phyloP scores from a whole-genome alignment of 2,113 vertebrate species.

The Phalacrocorax aristotelis region DNA sequence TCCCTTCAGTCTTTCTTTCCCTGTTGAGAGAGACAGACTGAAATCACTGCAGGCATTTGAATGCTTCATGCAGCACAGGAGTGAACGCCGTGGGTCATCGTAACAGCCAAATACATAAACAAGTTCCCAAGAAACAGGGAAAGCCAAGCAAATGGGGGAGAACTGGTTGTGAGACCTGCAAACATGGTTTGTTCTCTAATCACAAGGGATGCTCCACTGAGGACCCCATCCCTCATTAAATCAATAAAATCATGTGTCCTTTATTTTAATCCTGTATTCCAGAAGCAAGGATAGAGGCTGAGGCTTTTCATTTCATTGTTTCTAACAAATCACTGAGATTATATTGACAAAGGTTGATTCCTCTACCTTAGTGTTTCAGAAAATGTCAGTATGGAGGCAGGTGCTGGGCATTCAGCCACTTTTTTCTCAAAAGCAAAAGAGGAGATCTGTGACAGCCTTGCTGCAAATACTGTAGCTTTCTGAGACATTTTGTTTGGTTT shows the following conservation, averaged over 20 bases:
- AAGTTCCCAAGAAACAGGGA: not conserved
- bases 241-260: conserved; percentile 77
- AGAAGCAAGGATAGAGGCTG: conserved; percentile 47
- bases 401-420: conserved; percentile 71
- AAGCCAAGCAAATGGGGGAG: conserved; percentile 20
- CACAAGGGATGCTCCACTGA: conserved; percentile 17
- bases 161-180: conserved; percentile 33
- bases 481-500: conserved; percentile 79
- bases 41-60: conserved; percentile 65
- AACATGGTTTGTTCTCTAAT: conserved; percentile 14
- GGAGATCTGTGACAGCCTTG: conserved; percentile 62
- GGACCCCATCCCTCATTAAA: conserved; percentile 70
- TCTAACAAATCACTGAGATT: conserved; percentile 66
- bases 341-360: conserved; percentile 74
- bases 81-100: conserved; percentile 53
- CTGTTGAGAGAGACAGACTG: conserved; percentile 27
- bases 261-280: conserved; percentile 74
- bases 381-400: conserved; percentile 77
- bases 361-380: conserved; percentile 75
- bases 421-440: conserved; percentile 58
- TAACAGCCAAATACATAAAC: conserved; percentile 40
- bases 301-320: conserved; percentile 73
- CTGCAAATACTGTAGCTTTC: conserved; percentile 72
- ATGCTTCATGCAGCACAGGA: conserved; percentile 47
- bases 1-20: conserved; percentile 8